A percentile compares a stretch with the other conserved stretches of the same genome.
Evolutionary conservation across 1,140 invertebrate genomes (phyloP).

Genomic region (Ceratosolen solmsi): DNA sequence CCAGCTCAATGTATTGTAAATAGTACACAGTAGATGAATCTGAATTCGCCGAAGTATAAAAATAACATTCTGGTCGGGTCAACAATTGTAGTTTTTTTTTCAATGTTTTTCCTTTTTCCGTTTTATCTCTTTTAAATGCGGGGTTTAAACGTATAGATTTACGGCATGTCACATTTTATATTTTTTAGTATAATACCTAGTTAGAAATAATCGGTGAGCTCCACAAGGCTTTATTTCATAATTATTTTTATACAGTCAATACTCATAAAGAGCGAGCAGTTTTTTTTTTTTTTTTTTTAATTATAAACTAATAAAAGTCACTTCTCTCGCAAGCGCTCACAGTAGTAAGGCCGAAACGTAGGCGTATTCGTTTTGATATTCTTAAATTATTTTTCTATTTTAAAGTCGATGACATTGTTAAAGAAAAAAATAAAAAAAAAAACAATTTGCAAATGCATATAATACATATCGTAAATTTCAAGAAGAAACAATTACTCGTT

Average conservation of each 20-base stretch:
- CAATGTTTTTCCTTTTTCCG: neutral
- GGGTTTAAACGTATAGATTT: conserved; percentile 20
- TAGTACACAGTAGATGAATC: conserved; percentile 35
- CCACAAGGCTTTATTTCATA: conserved; percentile 39
- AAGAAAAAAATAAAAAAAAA: too few species aligned
- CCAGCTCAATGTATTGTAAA: conserved; percentile 40
- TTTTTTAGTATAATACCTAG: conserved; percentile 34
- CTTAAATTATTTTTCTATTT: conserved; percentile 26
- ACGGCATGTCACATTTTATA: conserved; percentile 18
- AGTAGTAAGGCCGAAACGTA: conserved; percentile 70
- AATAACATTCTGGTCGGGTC: conserved; percentile 46
- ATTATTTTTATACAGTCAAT: conserved; percentile 46
- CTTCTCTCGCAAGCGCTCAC: conserved; percentile 50
- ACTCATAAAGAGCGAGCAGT: conserved; percentile 46
- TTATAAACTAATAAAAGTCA: conserved; percentile 43
- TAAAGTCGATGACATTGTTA: conserved; percentile 13
- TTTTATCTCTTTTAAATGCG: neutral
- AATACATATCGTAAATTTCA: conserved; percentile 18
- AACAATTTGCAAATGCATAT: conserved; percentile 12
- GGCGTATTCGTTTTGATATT: conserved; percentile 55
- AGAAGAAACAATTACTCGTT: conserved; percentile 16
- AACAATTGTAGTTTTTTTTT: conserved; percentile 28
- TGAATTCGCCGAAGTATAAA: conserved; percentile 49
- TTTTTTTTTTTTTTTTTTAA: conserved; percentile 29
- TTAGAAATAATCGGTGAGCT: conserved; percentile 46